These are phyloP conservation scores for Petrolisthes manimaculis DNA, from an alignment of 2,888 invertebrate species.

Conservation along the genomic window DNA sequence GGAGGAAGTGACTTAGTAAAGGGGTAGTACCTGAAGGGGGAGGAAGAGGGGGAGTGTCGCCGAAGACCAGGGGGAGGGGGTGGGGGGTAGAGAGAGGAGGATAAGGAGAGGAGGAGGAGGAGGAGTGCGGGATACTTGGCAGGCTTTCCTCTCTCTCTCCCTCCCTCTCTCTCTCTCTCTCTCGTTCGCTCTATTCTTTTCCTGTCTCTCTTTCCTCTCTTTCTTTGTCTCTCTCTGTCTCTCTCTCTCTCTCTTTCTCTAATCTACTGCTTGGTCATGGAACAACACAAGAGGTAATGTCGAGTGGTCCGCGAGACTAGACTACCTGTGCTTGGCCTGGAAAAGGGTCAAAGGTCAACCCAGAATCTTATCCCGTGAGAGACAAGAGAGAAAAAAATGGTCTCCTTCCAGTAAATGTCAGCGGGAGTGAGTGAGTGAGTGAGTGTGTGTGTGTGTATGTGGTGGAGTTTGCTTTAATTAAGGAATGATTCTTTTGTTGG, in stretches of 20 bases:
- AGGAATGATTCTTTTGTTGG: too few species aligned
- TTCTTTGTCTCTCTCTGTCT: conserved; percentile 31
- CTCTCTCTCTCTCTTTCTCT: conserved; percentile 42
- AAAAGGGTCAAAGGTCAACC: conserved; percentile 55
- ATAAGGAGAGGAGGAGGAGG: not conserved
- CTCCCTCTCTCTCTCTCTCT: conserved; percentile 7
- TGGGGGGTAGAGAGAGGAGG: conserved; percentile 2
- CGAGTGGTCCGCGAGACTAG: conserved; percentile 56
- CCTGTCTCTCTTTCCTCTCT: conserved; percentile 9
- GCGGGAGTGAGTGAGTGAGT: conserved; percentile 23
- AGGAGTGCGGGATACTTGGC: not conserved
- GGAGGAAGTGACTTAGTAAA: conserved; percentile 18
- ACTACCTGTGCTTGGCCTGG: conserved; percentile 58
- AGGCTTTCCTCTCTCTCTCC: not conserved
- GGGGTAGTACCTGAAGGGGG: conserved; percentile 35
- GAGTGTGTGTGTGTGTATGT: not conserved
- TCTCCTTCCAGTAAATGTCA: not conserved
- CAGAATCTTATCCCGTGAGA: conserved; percentile 14
- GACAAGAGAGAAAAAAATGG: conserved; percentile 2
- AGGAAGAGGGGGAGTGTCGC: conserved; percentile 34
- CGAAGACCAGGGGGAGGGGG: conserved; percentile 30
- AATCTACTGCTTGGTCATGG: conserved; percentile 59
- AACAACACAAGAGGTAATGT: conserved; percentile 61
- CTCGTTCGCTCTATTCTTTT: conserved; percentile 35
- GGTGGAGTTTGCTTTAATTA: not conserved